A percentile compares a stretch with the other conserved stretches of the same genome.
Conservation (phyloP, 2,797 vertebrate species). For the Fistularia commersonii region DNA sequence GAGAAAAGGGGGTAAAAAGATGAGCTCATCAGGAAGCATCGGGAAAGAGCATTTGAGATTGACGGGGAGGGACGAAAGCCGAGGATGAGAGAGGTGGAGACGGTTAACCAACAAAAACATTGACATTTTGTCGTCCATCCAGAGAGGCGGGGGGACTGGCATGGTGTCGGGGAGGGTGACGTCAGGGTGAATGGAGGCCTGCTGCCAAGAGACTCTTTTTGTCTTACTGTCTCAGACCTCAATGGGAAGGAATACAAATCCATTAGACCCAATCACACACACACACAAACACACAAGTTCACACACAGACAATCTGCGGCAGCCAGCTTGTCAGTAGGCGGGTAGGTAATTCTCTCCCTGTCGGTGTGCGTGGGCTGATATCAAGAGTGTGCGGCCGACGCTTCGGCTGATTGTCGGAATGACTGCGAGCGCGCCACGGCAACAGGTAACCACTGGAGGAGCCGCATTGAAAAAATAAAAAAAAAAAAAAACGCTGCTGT, state of each 20-base stretch:
- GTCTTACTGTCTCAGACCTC: slow-evolving; percentile 30
- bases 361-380: slow-evolving; percentile 1
- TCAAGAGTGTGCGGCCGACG: neutral
- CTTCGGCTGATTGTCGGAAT: neutral
- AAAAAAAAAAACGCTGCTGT: no score
- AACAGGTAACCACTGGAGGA: neutral
- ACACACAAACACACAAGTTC: neutral
- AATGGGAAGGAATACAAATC: slow-evolving; percentile 22
- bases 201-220: slow-evolving; percentile 37
- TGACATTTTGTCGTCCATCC: no score
- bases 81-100: no score
- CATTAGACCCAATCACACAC: slow-evolving; percentile 19
- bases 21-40: no score
- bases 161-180: slow-evolving; percentile 24
- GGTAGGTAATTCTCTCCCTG: slow-evolving; percentile 1
- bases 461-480: no score
- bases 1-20: no score
- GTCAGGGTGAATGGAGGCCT: slow-evolving; percentile 37
- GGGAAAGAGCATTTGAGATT: no score
- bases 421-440: neutral
- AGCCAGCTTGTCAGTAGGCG: neutral
- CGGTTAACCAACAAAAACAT: no score
- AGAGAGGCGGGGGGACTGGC: no score
- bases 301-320: neutral
- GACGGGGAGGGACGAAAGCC: no score